phyloP scores from a whole-genome alignment of 2,797 vertebrate genomes.

The Gobionotothen gibberifrons region DNA sequence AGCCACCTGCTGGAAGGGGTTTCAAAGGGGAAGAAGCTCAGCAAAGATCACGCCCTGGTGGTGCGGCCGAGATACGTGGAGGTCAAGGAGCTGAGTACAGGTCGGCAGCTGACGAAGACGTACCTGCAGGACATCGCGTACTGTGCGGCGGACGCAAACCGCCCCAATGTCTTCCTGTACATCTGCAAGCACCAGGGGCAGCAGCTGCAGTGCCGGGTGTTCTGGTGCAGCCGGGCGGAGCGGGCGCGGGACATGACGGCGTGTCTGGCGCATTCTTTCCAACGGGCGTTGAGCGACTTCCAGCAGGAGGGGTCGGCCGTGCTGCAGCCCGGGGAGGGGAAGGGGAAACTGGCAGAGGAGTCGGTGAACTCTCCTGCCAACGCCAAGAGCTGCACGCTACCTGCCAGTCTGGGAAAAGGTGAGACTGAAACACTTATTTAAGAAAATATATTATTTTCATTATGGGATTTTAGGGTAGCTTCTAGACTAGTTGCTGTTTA shows the following conservation, averaged over 20 bases:
- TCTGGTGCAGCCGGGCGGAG: conserved; percentile 87
- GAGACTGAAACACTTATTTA: conserved; percentile 38
- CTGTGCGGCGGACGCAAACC: conserved; percentile 80
- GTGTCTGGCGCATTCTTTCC: conserved; percentile 85
- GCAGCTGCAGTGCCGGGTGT: conserved; percentile 88
- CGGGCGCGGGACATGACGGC: conserved; percentile 84
- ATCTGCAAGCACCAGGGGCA: conserved; percentile 86
- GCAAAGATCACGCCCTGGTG: conserved; percentile 86
- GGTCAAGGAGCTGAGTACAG: conserved; percentile 88
- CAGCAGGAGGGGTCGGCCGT: conserved; percentile 78
- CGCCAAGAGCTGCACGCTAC: conserved; percentile 81
- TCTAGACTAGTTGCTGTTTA: not conserved
- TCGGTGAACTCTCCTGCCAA: conserved; percentile 43
- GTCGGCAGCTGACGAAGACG: conserved; percentile 88
- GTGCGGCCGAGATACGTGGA: conserved; percentile 86
- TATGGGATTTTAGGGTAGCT: too few species aligned
- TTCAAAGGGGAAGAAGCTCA: conserved; percentile 75
- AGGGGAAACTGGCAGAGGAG: conserved; percentile 60
- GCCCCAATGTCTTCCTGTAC: conserved; percentile 87
- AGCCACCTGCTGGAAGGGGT: conserved; percentile 75
- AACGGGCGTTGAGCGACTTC: conserved; percentile 84
- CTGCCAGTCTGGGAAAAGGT: conserved; percentile 85
- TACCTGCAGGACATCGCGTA: conserved; percentile 89
- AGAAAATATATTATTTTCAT: too few species aligned
- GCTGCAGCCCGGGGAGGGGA: conserved; percentile 48